Evolutionary conservation across 1,140 invertebrate genomes (phyloP).

Genomic region (Heliothis subflexa): DNA sequence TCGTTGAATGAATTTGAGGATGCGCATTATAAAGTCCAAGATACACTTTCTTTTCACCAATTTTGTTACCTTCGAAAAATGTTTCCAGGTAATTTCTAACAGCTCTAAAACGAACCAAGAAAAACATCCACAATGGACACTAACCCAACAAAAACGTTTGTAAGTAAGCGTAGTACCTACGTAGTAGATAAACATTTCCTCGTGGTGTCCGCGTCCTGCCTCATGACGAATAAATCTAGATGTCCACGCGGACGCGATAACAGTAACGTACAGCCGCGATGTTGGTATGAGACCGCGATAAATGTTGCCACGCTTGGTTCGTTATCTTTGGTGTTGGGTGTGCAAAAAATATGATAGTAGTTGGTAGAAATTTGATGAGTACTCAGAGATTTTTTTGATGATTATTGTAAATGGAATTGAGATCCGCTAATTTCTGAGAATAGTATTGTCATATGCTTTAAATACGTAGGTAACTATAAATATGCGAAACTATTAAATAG

Average conservation of each 20-base stretch:
- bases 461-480: not conserved
- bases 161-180: constrained; percentile 49
- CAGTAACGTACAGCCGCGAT: constrained; percentile 55
- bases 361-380: constrained; percentile 40
- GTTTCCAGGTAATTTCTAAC: too few species aligned
- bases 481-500: too few species aligned
- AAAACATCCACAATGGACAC: constrained; percentile 38
- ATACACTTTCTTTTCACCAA: not conserved
- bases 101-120: not conserved
- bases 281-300: constrained; percentile 51
- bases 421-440: too few species aligned
- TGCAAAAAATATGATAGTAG: constrained; percentile 34
- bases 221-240: constrained; percentile 74
- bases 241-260: constrained; percentile 65
- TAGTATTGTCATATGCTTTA: too few species aligned
- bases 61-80: not conserved
- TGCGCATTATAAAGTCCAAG: too few species aligned
- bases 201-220: constrained; percentile 61
- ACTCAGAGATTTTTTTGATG: not conserved
- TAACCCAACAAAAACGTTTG: constrained; percentile 63
- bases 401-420: too few species aligned
- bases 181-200: constrained; percentile 75
- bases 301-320: constrained; percentile 48
- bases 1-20: too few species aligned
- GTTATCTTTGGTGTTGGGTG: constrained; percentile 51